Evolutionary conservation across 2,113 vertebrate species (phyloP).

Genomic region (Hemicordylus capensis): DNA sequence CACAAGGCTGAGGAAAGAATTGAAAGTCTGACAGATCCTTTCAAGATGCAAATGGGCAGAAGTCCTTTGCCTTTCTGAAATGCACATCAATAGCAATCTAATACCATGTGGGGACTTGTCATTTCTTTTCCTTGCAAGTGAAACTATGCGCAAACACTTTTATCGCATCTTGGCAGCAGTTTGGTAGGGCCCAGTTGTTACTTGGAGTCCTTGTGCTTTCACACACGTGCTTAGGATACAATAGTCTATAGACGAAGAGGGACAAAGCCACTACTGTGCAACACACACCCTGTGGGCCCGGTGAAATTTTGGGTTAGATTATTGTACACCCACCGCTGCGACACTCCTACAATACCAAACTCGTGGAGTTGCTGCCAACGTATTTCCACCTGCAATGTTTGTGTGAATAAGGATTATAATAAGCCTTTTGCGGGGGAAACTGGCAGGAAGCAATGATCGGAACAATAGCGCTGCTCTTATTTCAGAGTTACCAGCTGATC

Average conservation of each 20-base stretch:
- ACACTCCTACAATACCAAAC: constrained; percentile 26
- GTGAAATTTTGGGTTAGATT: constrained; percentile 42
- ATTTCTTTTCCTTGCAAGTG: not conserved
- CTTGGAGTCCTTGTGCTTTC: not conserved
- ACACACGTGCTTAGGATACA: fast-evolving
- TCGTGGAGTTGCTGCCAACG: not conserved
- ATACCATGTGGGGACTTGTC: no score
- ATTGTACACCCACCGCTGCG: constrained; percentile 47
- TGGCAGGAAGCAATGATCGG: no score
- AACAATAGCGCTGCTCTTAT: not conserved
- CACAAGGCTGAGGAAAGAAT: no score
- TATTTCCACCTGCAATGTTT: not conserved
- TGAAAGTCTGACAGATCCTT: no score
- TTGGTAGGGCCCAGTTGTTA: not conserved
- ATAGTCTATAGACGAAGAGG: fast-evolving
- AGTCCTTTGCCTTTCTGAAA: no score
- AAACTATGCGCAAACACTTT: not conserved
- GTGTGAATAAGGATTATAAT: not conserved
- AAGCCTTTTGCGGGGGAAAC: not conserved
- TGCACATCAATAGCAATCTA: no score
- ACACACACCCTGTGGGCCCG: not conserved
- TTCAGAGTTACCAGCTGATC: not conserved
- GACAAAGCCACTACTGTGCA: constrained; percentile 51
- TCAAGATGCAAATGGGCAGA: no score
- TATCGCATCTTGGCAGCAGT: no score